Percentiles rank a stretch among this genome's conserved stretches.
Evolutionary conservation across 2,113 vertebrate genomes (phyloP).

Genomic region (Platysternon megacephalum): DNA sequence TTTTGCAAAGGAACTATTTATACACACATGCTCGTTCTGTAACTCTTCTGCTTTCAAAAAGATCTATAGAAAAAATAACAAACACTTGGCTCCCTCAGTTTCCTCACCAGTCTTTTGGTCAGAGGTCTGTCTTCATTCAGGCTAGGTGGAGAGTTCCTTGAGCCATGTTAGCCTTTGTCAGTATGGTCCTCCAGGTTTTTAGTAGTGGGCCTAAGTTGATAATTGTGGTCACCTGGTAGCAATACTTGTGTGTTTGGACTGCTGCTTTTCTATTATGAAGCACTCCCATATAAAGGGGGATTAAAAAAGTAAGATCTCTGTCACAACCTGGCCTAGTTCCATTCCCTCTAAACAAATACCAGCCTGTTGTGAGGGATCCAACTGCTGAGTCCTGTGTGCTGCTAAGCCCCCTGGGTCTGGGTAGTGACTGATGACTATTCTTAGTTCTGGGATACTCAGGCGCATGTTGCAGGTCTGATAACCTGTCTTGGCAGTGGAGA

Average conservation of each 20-base stretch:
- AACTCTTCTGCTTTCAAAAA: too few relatives aligned
- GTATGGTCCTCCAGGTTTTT: background rate
- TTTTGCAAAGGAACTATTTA: background rate
- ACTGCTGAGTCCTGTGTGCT: background rate
- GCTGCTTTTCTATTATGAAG: background rate
- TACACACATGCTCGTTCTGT: background rate
- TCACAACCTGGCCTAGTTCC: background rate
- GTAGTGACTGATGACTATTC: background rate
- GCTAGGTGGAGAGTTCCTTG: background rate
- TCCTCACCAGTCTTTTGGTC: background rate
- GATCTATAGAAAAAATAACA: background rate
- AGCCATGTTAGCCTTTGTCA: background rate
- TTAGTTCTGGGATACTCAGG: background rate
- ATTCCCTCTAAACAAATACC: background rate
- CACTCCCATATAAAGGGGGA: background rate
- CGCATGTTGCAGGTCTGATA: background rate
- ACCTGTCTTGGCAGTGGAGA: background rate
- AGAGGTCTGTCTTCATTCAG: background rate
- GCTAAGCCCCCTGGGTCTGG: background rate
- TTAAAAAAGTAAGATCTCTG: background rate
- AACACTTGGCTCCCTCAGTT: background rate
- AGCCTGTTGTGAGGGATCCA: background rate
- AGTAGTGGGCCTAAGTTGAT: background rate
- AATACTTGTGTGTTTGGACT: background rate
- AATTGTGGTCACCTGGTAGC: accelerated